Evolutionary conservation across 1,140 invertebrate species (phyloP), one percentile per base, ranked within the genome.

Genomic region (Drosophila sechellia): DNA sequence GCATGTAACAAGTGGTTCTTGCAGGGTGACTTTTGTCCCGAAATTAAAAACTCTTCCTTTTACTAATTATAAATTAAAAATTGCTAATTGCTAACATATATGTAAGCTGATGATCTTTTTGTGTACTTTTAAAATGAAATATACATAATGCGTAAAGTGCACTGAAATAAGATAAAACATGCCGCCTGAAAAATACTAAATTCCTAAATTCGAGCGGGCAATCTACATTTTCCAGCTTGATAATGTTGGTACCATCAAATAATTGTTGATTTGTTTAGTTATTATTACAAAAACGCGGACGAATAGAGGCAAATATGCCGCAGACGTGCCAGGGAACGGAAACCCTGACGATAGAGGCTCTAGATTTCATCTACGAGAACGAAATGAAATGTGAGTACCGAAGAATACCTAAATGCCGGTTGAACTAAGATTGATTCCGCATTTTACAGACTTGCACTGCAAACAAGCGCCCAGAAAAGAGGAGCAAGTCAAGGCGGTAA

Each of bases 231-330:
- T 31, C 5, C 0, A 11, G 20, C n/a, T 31, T 56, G 0, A 22
- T 25, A 22, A 48, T 25, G 11, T n/a, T 48, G 25, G 49, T 52
- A 52, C 15, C 49, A 56, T 31, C 8, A 31, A 61, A 39, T 57
- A 64, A 65, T 42, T 27, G 45, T 58, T 45, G n/a, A 34, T 54
- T 43, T 66, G 34, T 53, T 53, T 42, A 40, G 31, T 66, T 66
- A 25, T 12, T 20, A 22, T 65, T 25, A 8, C 15, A 15, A 3
- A 12, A 35, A 25, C 37, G 13, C 4, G 3, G 8, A 12, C 20
- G 11, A 15, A 37, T 27, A 22, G 10, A 0, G 1, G 1, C 4
- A 10, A 68, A 20, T 1, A 46, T 50, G 63, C 64, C 63, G 17
- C 31, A 22, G n/a, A n/a, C 5, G n/a, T 31, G 5, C 25, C 5